phyloP scores from a whole-genome alignment of 2,888 invertebrate species.

The Limnephilus rhombicus region DNA sequence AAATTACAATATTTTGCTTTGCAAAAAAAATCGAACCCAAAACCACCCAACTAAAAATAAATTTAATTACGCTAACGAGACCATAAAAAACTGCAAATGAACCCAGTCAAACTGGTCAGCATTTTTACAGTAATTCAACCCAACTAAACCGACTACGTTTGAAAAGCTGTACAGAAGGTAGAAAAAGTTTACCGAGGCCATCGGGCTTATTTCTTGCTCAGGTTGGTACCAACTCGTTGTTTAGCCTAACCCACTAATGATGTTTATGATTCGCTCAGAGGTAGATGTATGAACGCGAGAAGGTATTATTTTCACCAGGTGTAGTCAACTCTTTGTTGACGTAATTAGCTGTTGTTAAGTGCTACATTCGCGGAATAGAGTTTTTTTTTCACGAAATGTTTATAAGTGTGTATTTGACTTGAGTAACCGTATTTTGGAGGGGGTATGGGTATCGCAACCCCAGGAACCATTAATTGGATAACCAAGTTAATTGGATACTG shows the following conservation, averaged over 20 bases:
- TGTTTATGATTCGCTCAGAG: conserved; percentile 41
- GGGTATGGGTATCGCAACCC: too few relatives aligned
- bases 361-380: background rate
- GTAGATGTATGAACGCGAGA: conserved; percentile 8
- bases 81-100: background rate
- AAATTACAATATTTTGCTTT: too few relatives aligned
- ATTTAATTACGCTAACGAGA: background rate
- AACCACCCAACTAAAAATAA: too few relatives aligned
- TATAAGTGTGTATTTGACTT: too few relatives aligned
- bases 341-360: background rate
- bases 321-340: background rate
- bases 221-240: background rate
- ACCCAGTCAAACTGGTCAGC: background rate
- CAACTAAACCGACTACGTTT: background rate
- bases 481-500: too few relatives aligned
- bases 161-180: background rate
- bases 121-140: background rate
- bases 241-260: conserved; percentile 33
- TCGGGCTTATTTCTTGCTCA: conserved; percentile 17
- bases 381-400: too few relatives aligned
- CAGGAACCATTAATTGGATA: too few relatives aligned
- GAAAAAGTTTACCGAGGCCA: conserved; percentile 21
- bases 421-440: too few relatives aligned
- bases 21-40: too few relatives aligned
- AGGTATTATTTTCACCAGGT: background rate